Conservation (phyloP, 2,888 invertebrate species). For the Mesodorylaimus sp. region DNA sequence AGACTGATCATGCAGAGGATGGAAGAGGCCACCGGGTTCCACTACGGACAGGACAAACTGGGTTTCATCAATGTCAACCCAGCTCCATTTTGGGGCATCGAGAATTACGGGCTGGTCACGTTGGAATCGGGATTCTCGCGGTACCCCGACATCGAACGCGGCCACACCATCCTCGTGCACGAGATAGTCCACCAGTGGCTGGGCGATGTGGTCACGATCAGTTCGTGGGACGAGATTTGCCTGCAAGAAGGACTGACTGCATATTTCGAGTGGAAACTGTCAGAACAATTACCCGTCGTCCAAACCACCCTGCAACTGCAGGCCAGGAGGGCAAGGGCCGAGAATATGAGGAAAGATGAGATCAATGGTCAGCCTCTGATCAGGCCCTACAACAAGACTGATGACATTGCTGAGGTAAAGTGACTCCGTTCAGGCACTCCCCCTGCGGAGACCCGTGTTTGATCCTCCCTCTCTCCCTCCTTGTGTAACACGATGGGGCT, state of each 20-base stretch:
- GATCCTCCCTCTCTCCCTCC: too few species aligned
- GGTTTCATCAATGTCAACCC: neutral
- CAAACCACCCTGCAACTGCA: neutral
- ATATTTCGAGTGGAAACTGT: neutral
- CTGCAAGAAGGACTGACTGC: slow-evolving; percentile 3
- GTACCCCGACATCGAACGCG: neutral
- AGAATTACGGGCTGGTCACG: neutral
- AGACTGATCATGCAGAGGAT: neutral
- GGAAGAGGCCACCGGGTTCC: neutral
- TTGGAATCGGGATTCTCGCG: neutral
- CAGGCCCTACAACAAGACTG: neutral
- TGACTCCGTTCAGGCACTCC: too few species aligned
- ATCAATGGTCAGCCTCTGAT: neutral
- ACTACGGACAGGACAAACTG: neutral
- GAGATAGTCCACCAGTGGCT: slow-evolving; percentile 5
- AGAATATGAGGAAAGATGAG: neutral
- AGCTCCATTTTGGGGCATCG: neutral
- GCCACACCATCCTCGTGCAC: neutral
- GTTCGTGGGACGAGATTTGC: slow-evolving; percentile 2
- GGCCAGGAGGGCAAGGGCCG: neutral
- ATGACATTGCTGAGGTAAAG: too few species aligned
- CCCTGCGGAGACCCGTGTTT: too few species aligned
- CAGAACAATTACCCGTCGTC: neutral
- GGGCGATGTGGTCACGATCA: slow-evolving; percentile 3
- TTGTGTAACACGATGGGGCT: too few species aligned